phyloP scores from a whole-genome alignment of 2,888 invertebrate species.

The Troglohyphantes excavatus region DNA sequence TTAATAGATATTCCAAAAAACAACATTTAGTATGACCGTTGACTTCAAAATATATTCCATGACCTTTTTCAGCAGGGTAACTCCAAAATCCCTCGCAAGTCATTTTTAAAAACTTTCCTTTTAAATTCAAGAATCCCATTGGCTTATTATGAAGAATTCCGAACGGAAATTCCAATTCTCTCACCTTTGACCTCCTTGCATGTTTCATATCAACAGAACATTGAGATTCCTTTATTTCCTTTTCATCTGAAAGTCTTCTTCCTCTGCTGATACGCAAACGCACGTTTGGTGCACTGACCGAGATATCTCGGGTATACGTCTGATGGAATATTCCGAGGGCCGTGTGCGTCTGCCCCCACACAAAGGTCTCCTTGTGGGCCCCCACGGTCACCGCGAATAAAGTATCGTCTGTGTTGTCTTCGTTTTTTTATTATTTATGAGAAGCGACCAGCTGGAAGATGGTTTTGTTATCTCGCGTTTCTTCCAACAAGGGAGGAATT shows the following conservation, averaged over 20 bases:
- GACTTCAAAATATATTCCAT: no score
- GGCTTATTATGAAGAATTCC: no score
- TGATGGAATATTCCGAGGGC: conserved; percentile 37
- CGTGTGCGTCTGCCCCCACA: conserved; percentile 38
- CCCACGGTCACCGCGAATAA: conserved; percentile 48
- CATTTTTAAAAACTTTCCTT: no score
- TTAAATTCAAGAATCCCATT: no score
- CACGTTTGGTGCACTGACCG: conserved; percentile 39
- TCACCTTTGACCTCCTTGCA: neutral
- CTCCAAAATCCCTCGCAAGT: no score
- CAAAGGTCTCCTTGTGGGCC: conserved; percentile 48
- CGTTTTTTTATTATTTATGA: neutral
- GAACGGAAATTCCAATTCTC: no score
- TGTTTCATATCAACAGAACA: neutral
- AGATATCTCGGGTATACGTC: conserved; percentile 42
- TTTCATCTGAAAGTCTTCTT: neutral
- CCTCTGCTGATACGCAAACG: neutral
- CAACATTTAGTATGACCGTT: no score
- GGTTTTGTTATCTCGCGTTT: conserved; percentile 14
- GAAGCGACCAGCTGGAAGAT: conserved; percentile 28
- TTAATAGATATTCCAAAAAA: no score
- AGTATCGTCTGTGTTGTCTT: conserved; percentile 34
- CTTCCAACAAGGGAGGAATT: conserved; percentile 12
- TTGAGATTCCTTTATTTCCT: neutral
- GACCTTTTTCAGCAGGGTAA: no score